Evolutionary conservation across 2,888 invertebrate genomes (phyloP), one percentile per base, ranked within the genome.

Genomic region (Conops quadrifasciatus): DNA sequence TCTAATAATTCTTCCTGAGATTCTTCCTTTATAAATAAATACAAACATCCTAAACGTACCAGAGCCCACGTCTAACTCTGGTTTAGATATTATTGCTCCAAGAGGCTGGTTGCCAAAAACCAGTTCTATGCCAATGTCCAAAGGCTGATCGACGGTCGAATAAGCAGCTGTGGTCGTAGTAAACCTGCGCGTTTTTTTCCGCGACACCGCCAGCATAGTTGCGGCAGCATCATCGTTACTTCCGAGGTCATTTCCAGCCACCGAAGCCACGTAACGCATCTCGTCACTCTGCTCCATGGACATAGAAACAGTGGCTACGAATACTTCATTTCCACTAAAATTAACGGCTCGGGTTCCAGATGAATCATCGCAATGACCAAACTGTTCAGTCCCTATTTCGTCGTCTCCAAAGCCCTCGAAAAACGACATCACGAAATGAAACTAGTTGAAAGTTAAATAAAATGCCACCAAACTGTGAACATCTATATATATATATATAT

Each of bases 201-300:
- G 49, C 19, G 67, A 45, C 9, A 36, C 9, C 67, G 58, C 45
- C 24, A 28, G 47, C 15, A 47, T 4, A 28, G 51, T 7, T 4
- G 30, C 26, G 30, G 51, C 7, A 36, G 53, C 4, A 1, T 0
- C 21, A 59, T 16, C 47, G 59, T n/a, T 45, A n/a, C 43, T 43
- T 21, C 26, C 45, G 3, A 24, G 45, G 9, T 1, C 28, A 15
- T 16, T 60, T 11, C 45, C 47, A 49, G 13, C 49, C 21, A 11
- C 16, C 1, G 21, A 5, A 59, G 49, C 47, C 0, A 19, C 16
- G 21, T 21, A 67, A 21, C 47, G 28, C 15, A 67, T 1, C 21
- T 67, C 67, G 1, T 49, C 26, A 16, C n/a, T 59, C 21, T 67
- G 59, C 59, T 67, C 67, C 59, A 67, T 67, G 21, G 67, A 59